Evolutionary conservation across 2,113 vertebrate genomes (phyloP).

Genomic region (Chlamydotis undulata): DNA sequence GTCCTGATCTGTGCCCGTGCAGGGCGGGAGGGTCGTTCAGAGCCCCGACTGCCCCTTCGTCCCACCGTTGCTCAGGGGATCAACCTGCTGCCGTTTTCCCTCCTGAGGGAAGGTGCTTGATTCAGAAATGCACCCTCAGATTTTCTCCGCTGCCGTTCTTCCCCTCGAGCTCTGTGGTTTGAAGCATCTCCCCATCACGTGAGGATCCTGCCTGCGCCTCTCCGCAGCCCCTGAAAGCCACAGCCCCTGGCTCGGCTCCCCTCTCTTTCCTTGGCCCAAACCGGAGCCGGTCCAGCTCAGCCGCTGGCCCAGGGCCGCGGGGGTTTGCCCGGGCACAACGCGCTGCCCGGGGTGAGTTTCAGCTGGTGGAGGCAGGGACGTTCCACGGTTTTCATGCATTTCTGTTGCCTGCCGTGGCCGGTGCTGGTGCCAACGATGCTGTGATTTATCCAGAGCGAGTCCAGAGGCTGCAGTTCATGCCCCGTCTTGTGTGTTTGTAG

Average conservation of each 20-base stretch:
- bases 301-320: fast-evolving
- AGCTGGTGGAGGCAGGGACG: background rate
- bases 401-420: background rate
- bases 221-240: background rate
- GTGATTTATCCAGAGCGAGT: background rate
- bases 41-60: background rate
- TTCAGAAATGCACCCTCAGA: fast-evolving
- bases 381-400: background rate
- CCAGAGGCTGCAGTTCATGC: background rate
- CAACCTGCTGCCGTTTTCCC: background rate
- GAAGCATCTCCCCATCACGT: background rate
- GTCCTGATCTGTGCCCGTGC: fast-evolving
- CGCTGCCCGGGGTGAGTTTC: fast-evolving
- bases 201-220: background rate
- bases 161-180: background rate
- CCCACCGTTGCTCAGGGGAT: background rate
- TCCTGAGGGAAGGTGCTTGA: background rate
- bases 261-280: too few relatives aligned
- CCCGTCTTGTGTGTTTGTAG: fast-evolving
- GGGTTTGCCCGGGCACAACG: fast-evolving
- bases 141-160: fast-evolving
- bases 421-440: fast-evolving
- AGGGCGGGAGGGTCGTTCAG: fast-evolving
- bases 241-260: fast-evolving
- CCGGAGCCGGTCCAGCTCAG: fast-evolving